Conservation (phyloP, 1,140 invertebrate genomes). For the Danaus plexippus region DNA sequence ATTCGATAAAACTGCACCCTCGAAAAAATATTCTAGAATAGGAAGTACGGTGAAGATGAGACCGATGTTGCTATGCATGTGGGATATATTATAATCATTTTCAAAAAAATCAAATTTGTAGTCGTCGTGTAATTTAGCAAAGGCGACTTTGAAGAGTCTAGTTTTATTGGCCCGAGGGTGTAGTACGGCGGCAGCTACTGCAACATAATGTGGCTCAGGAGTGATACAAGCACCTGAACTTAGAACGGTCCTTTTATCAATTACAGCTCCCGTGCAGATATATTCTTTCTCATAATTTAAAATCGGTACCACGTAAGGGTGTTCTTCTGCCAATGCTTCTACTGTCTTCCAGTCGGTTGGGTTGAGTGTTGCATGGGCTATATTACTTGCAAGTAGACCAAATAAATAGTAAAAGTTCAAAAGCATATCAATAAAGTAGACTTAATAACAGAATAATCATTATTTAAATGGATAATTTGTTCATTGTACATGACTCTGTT, state of each 20-base stretch:
- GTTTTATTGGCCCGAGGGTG: slow-evolving; percentile 21
- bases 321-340: slow-evolving; percentile 39
- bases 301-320: slow-evolving; percentile 44
- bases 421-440: no score
- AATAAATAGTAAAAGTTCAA: no score
- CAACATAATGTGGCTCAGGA: slow-evolving; percentile 26
- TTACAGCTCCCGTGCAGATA: slow-evolving; percentile 38
- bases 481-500: no score
- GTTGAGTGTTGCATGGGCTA: no score
- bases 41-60: slow-evolving; percentile 32
- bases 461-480: no score
- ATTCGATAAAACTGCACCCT: slow-evolving; percentile 27
- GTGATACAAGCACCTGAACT: slow-evolving; percentile 40
- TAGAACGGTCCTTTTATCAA: slow-evolving; percentile 33
- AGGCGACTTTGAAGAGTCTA: slow-evolving; percentile 30
- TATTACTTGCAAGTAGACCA: no score
- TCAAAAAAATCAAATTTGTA: slow-evolving; percentile 30
- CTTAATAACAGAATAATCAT: no score
- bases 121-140: slow-evolving; percentile 29
- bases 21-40: slow-evolving; percentile 26
- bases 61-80: slow-evolving; percentile 45
- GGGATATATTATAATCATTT: slow-evolving; percentile 21
- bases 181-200: slow-evolving; percentile 29
- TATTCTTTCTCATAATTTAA: slow-evolving; percentile 30
- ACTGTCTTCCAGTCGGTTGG: slow-evolving; percentile 27